Percentiles rank a stretch among this genome's conserved stretches.
Evolutionary conservation across 1,140 invertebrate species (phyloP).

Genomic region (Drosophila teissieri): DNA sequence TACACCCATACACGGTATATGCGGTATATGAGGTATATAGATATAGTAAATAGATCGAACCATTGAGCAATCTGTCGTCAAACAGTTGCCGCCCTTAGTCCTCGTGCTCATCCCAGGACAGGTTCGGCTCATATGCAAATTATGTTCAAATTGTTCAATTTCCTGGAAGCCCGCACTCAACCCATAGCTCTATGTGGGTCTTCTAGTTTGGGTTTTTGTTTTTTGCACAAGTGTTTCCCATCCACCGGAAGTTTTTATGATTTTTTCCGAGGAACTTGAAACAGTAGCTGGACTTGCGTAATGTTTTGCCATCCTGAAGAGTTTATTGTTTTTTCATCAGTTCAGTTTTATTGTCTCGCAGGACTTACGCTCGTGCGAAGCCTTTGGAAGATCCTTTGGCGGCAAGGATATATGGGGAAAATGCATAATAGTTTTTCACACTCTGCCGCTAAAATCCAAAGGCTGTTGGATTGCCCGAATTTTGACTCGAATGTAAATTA

Average conservation of each 20-base stretch:
- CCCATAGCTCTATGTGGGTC: constrained; percentile 15
- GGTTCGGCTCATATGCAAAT: constrained; percentile 68
- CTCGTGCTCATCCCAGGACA: constrained; percentile 33
- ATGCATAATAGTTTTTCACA: constrained; percentile 75
- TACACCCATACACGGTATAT: no score
- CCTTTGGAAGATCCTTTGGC: constrained; percentile 3
- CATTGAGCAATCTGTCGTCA: constrained; percentile 82
- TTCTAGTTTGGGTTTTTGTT: constrained; percentile 24
- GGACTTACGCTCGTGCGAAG: constrained; percentile 25
- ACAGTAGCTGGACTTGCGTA: constrained; percentile 74
- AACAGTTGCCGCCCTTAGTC: constrained; percentile 76
- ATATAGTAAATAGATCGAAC: constrained; percentile 47
- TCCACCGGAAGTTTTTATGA: constrained; percentile 70
- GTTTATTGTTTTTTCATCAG: constrained; percentile 71
- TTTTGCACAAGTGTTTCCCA: constrained; percentile 61
- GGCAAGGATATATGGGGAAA: constrained; percentile 25
- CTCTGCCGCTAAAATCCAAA: constrained; percentile 75
- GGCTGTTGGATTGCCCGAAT: constrained; percentile 3
- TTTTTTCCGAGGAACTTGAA: constrained; percentile 54
- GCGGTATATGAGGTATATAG: background rate
- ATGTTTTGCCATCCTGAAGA: constrained; percentile 50
- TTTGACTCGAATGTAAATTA: constrained; percentile 68
- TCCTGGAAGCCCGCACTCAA: constrained; percentile 62
- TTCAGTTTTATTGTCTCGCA: constrained; percentile 61
- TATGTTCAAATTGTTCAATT: constrained; percentile 77